Evolutionary conservation across 2,113 vertebrate species (phyloP), one percentile per base, ranked within the genome.

Genomic region (Dryoscopus gambensis): DNA sequence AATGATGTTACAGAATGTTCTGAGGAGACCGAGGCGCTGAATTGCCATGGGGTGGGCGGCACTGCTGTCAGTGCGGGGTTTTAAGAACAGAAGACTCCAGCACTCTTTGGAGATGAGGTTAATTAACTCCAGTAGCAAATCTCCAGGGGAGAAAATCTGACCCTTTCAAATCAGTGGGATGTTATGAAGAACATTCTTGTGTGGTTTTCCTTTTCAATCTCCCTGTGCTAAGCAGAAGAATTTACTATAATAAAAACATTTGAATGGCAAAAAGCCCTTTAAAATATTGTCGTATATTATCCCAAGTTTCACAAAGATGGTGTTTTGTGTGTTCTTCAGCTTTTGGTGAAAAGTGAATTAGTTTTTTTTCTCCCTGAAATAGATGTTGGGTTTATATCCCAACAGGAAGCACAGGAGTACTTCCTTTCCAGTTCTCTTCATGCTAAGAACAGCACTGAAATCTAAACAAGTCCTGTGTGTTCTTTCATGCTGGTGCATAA

Each of bases 71-170:
- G 0, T 68, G 76, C 19, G 52, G 68, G 47, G 55, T 15, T 76
- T 46, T 8, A 55, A 47, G 28, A 71, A 79, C 47, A 78, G 55
- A 81, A n/a, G 35, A 52, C 4, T 88, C 37, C 42, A 55, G 17
- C 33, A 15, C 68, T 82, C 85, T 39, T 93, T 93, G 57, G 70
- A 93, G 70, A 89, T 56, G 2, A n/a, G 16, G 5, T 60, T 94
- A 78, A 96, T 95, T 82, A 85, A 89, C 77, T 33, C 52, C 91
- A 95, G 93, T 20, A 64, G 25, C 31, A 63, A 75, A 87, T 87
- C 39, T 64, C 33, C 4, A 73, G 49, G 56, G 83, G 64, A 90
- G 37, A 92, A 89, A 90, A 90, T 64, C 35, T 50, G 55, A 93
- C 47, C 71, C 68, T 93, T 95, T 86, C 30, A 92, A 69, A 64